phyloP scores from a whole-genome alignment of 2,797 vertebrate species.

The Chrosomus eos region DNA sequence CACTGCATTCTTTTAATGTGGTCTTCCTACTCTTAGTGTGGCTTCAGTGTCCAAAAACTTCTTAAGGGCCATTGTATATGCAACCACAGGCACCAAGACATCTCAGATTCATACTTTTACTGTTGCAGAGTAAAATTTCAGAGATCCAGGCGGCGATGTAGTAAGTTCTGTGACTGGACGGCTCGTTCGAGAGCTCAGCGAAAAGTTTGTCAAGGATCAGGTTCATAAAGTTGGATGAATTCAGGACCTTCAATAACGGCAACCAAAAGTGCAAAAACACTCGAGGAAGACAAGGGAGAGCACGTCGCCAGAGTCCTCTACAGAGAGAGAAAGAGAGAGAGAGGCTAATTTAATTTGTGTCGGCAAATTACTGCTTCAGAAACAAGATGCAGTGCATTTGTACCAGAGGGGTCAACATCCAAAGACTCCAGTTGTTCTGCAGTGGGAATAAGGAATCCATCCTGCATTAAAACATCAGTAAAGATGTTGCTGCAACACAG shows the following conservation, averaged over 20 bases:
- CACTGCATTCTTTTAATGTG: too few relatives aligned
- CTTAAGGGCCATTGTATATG: background rate
- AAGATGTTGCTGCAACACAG: constrained; percentile 62
- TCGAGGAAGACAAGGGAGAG: constrained; percentile 75
- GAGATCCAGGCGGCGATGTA: constrained; percentile 89
- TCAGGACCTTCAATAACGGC: constrained; percentile 86
- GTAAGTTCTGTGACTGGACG: constrained; percentile 72
- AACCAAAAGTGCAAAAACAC: constrained; percentile 88
- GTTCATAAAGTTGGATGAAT: constrained; percentile 81
- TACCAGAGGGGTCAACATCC: constrained; percentile 79
- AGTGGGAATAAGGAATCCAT: constrained; percentile 87
- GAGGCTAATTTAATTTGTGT: background rate
- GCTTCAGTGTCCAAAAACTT: background rate
- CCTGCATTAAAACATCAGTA: constrained; percentile 74
- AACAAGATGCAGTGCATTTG: constrained; percentile 5
- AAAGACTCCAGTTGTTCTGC: constrained; percentile 84
- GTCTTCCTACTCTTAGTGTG: background rate
- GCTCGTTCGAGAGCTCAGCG: constrained; percentile 74
- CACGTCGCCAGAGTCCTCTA: constrained; percentile 40
- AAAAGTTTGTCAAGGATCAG: constrained; percentile 88
- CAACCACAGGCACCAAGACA: background rate
- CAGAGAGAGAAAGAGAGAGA: background rate
- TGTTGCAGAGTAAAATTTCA: constrained; percentile 85
- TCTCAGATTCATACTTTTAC: constrained; percentile 69
- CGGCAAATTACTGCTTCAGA: background rate